These are phyloP conservation scores for Sphaerophoria taeniata DNA, from an alignment of 2,888 invertebrate genomes.

Conservation along the genomic window DNA sequence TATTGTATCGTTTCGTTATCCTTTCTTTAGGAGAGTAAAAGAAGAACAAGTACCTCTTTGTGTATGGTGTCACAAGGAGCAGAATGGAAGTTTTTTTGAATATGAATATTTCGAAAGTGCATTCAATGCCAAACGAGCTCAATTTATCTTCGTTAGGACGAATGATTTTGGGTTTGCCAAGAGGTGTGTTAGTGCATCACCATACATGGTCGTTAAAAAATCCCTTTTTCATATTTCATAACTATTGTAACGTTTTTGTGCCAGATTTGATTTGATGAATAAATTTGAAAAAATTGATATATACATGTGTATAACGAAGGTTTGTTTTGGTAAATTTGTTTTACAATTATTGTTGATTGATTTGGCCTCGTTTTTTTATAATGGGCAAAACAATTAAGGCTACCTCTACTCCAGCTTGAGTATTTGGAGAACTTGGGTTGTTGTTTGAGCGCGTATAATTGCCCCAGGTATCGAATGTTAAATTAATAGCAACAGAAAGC, in stretches of 20 bases:
- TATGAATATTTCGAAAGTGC: constrained; percentile 53
- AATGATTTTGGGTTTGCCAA: constrained; percentile 1
- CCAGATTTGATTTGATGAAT: not conserved
- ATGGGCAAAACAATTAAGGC: too few species aligned
- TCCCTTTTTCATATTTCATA: constrained; percentile 12
- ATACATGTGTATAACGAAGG: not conserved
- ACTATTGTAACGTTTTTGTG: not conserved
- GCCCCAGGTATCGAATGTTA: too few species aligned
- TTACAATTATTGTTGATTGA: not conserved
- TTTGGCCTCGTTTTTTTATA: not conserved
- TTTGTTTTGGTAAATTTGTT: not conserved
- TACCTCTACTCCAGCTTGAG: too few species aligned
- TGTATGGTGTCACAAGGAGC: not conserved
- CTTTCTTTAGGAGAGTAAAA: constrained; percentile 14
- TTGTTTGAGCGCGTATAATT: too few species aligned
- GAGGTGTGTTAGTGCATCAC: not conserved
- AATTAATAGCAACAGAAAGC: too few species aligned
- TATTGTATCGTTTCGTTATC: constrained; percentile 17
- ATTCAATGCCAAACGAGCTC: constrained; percentile 40
- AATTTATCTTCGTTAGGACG: constrained; percentile 55
- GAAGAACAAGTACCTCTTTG: not conserved
- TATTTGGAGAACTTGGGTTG: too few species aligned
- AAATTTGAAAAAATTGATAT: not conserved
- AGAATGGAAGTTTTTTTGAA: constrained; percentile 20
- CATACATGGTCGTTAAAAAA: not conserved